phyloP scores from a whole-genome alignment of 92 coral and sea anemone species.

The Zoanthus solanderi region DNA sequence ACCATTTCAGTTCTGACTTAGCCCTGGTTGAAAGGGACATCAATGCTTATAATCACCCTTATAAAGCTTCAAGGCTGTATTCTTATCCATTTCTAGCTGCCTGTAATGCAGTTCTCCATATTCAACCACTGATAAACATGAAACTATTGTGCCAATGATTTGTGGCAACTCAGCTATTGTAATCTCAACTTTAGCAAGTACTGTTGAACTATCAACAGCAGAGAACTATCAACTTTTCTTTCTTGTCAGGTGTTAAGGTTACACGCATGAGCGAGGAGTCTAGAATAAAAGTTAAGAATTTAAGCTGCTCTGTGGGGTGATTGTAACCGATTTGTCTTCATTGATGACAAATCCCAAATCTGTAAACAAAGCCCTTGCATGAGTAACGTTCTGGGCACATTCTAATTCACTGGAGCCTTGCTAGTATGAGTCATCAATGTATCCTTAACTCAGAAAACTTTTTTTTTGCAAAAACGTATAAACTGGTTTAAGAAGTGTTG shows the following conservation, averaged over 20 bases:
- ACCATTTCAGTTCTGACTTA: conserved; percentile 45
- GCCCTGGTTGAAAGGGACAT: conserved; percentile 16
- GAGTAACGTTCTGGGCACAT: too few relatives aligned
- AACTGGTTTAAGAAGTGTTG: too few relatives aligned
- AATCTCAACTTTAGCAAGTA: conserved; percentile 10
- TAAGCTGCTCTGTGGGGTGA: too few relatives aligned
- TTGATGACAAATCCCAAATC: too few relatives aligned
- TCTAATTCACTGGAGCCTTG: too few relatives aligned
- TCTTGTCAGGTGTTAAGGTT: conserved; percentile 56
- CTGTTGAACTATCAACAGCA: too few relatives aligned
- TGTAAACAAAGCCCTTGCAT: too few relatives aligned
- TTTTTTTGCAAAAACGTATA: too few relatives aligned
- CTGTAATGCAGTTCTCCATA: conserved; percentile 56
- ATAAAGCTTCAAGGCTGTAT: conserved; percentile 28
- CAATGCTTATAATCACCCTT: conserved; percentile 55
- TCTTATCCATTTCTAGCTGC: conserved; percentile 44
- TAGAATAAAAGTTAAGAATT: conserved; percentile 48
- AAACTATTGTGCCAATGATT: conserved; percentile 62
- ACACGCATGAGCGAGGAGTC: conserved; percentile 61
- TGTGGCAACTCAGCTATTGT: conserved; percentile 52
- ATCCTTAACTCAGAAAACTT: too few relatives aligned
- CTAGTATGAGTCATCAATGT: too few relatives aligned
- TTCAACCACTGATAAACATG: conserved; percentile 65
- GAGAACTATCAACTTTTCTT: conserved; percentile 29
- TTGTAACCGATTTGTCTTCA: too few relatives aligned